These are phyloP conservation scores for Camelus dromedarius DNA, from an alignment of 2,113 vertebrate species.

Conservation along the genomic window DNA sequence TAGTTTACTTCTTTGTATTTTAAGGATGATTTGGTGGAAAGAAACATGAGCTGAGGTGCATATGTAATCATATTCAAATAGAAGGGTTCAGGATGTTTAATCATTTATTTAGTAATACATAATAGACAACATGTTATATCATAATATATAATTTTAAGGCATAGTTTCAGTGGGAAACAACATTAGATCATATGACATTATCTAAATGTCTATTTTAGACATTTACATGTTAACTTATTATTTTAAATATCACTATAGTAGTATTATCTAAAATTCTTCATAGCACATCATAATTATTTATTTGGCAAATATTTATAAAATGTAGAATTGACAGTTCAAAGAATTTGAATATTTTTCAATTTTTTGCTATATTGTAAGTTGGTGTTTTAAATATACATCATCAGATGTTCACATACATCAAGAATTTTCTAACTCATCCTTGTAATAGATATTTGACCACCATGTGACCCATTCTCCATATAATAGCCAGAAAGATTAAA, in stretches of 20 bases:
- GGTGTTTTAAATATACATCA: background rate
- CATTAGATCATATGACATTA: background rate
- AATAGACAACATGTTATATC: background rate
- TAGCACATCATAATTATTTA: background rate
- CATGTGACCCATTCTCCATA: background rate
- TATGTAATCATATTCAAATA: background rate
- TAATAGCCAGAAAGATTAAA: background rate
- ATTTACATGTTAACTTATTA: background rate
- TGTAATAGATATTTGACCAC: background rate
- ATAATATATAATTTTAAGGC: background rate
- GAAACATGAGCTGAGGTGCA: background rate
- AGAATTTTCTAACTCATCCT: background rate
- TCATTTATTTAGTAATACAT: background rate
- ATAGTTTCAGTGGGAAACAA: background rate
- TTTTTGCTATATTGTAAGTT: background rate
- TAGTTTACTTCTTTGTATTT: background rate
- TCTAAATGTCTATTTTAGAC: background rate
- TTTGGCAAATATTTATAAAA: background rate
- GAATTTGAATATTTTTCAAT: background rate
- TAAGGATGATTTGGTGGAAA: background rate
- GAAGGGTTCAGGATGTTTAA: background rate
- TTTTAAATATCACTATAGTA: background rate
- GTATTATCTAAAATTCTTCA: background rate
- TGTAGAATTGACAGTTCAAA: background rate
- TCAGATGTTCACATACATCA: background rate